Evolutionary conservation across 2,113 vertebrate genomes (phyloP).

Genomic region (Engystomops pustulosus): DNA sequence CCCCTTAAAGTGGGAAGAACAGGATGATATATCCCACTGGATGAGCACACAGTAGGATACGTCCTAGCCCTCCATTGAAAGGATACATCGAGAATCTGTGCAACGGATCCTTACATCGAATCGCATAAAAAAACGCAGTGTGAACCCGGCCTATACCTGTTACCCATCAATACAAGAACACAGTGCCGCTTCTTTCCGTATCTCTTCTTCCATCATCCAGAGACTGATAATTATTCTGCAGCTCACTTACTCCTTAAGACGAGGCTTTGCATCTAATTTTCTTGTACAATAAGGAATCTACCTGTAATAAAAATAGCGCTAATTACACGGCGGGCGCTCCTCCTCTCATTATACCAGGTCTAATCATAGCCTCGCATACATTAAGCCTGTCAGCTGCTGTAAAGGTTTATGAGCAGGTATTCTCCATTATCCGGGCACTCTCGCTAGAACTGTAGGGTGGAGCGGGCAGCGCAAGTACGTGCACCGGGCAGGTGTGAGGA

Average conservation of each 20-base stretch:
- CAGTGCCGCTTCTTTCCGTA: neutral
- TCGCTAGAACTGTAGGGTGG: slow-evolving; percentile 9
- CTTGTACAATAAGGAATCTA: neutral
- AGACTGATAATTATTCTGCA: neutral
- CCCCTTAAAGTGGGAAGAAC: no score
- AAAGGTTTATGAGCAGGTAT: slow-evolving; percentile 12
- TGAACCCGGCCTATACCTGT: no score
- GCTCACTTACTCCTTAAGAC: slow-evolving; percentile 1
- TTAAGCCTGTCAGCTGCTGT: neutral
- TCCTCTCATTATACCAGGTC: neutral
- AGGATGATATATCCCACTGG: no score
- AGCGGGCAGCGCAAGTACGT: neutral
- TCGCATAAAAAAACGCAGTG: no score
- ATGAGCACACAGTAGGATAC: no score
- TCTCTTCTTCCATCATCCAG: neutral
- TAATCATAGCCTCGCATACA: slow-evolving; percentile 5
- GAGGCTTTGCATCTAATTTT: neutral
- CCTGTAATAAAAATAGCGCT: neutral
- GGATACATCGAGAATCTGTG: no score
- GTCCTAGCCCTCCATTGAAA: no score
- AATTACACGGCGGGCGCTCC: slow-evolving; percentile 8
- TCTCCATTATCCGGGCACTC: neutral
- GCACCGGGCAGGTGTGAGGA: neutral
- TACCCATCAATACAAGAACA: no score
- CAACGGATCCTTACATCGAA: no score